A percentile compares a stretch with the other conserved stretches of the same genome.
These are phyloP conservation scores for Neoascia interrupta DNA, from an alignment of 2,888 invertebrate genomes.

Conservation along the genomic window DNA sequence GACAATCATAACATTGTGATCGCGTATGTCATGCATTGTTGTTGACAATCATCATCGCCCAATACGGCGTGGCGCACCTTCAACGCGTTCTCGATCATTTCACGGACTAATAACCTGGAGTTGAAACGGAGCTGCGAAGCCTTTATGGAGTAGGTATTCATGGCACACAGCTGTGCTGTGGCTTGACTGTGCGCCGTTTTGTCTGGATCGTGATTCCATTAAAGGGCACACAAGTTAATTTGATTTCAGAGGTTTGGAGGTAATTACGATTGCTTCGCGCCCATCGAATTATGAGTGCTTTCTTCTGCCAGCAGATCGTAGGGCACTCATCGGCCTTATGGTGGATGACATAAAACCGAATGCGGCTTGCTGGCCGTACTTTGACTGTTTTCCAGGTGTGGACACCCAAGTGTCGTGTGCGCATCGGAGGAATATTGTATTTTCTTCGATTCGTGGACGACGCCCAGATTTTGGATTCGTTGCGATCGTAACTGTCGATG, in stretches of 20 bases:
- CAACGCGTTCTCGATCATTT: slow-evolving; percentile 29
- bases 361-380: slow-evolving; percentile 14
- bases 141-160: not conserved
- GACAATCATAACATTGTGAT: slow-evolving; percentile 68
- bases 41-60: slow-evolving; percentile 66
- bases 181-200: slow-evolving; percentile 38
- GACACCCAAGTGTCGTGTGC: slow-evolving; percentile 29
- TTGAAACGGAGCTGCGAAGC: not conserved
- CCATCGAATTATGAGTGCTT: slow-evolving; percentile 46
- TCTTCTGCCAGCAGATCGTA: slow-evolving; percentile 39
- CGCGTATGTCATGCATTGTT: slow-evolving; percentile 68
- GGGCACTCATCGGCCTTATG: too few relatives aligned
- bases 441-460: slow-evolving; percentile 8
- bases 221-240: slow-evolving; percentile 69
- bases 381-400: slow-evolving; percentile 66
- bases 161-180: slow-evolving; percentile 21
- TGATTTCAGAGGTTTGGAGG: slow-evolving; percentile 64
- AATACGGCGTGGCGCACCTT: slow-evolving; percentile 59
- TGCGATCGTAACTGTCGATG: slow-evolving; percentile 45
- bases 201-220: slow-evolving; percentile 66
- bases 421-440: slow-evolving; percentile 5
- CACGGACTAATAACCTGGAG: slow-evolving; percentile 8
- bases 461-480: slow-evolving; percentile 48
- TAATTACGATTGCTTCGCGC: slow-evolving; percentile 61
- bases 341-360: too few relatives aligned